A percentile compares a stretch with the other conserved stretches of the same genome.
These are phyloP conservation scores for Scaptomyza hsui DNA, from an alignment of 1,140 invertebrate genomes.

Conservation along the genomic window DNA sequence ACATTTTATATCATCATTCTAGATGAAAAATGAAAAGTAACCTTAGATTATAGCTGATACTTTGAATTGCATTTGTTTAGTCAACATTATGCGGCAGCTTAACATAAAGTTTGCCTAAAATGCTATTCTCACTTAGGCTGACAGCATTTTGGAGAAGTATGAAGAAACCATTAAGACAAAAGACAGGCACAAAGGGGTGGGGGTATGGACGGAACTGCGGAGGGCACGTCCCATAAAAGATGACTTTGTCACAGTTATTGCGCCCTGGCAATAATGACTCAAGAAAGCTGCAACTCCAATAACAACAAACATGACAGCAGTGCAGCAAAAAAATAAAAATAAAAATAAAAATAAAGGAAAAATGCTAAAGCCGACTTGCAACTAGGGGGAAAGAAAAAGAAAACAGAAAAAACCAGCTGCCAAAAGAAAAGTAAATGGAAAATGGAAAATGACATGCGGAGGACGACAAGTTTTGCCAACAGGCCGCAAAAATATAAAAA, in stretches of 20 bases:
- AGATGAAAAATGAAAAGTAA: no score
- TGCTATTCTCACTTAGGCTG: slow-evolving; percentile 28
- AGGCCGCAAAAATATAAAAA: slow-evolving; percentile 43
- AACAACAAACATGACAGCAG: slow-evolving; percentile 24
- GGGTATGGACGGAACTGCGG: slow-evolving; percentile 28
- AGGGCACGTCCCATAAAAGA: slow-evolving; percentile 49
- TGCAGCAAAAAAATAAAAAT: slow-evolving; percentile 10
- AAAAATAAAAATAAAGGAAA: slow-evolving; percentile 14
- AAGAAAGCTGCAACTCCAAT: slow-evolving; percentile 43
- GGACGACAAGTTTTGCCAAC: slow-evolving; percentile 34
- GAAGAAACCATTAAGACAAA: slow-evolving; percentile 59
- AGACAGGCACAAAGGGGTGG: slow-evolving; percentile 28
- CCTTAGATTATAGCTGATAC: no score
- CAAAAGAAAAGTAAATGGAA: slow-evolving; percentile 57
- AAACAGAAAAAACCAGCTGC: no score
- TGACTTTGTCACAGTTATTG: slow-evolving; percentile 74
- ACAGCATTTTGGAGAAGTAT: slow-evolving; percentile 45
- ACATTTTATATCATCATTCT: no score
- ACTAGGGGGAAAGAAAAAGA: slow-evolving; percentile 39
- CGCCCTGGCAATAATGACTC: slow-evolving; percentile 69
- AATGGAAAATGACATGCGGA: slow-evolving; percentile 64
- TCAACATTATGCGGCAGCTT: neutral
- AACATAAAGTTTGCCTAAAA: slow-evolving; percentile 9
- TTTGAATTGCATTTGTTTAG: no score
- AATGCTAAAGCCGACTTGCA: slow-evolving; percentile 62